Evolutionary conservation across 2,113 vertebrate species (phyloP).

Genomic region (Cinclus mexicanus): DNA sequence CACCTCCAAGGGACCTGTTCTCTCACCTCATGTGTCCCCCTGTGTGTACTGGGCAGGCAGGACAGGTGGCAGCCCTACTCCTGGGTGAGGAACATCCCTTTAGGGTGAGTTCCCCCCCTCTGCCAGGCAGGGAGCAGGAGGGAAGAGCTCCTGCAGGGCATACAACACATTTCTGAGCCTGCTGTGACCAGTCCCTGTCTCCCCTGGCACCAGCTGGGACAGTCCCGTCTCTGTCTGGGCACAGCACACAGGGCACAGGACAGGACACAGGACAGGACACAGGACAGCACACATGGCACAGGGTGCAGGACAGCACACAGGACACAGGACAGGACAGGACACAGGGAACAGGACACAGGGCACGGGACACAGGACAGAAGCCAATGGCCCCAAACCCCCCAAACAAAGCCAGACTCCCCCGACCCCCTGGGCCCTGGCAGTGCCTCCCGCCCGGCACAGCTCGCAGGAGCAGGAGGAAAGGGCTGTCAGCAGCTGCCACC

Average conservation of each 20-base stretch:
- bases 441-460: neutral
- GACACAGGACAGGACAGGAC: no score
- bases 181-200: no score
- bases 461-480: neutral
- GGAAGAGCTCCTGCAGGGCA: neutral
- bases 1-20: no score
- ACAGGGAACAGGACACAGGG: no score
- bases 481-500: neutral
- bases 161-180: neutral
- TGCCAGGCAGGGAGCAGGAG: neutral
- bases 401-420: fast-evolving
- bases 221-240: neutral
- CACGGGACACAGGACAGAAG: neutral
- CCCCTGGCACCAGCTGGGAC: neutral
- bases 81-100: fast-evolving
- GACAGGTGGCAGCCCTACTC: neutral
- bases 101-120: neutral
- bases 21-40: fast-evolving
- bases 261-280: no score
- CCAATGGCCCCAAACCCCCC: neutral
- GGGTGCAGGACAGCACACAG: no score
- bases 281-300: no score
- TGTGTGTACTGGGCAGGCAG: neutral
- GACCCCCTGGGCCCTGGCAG: neutral
- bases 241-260: neutral